Percentiles rank a stretch among this genome's conserved stretches.
phyloP scores from a whole-genome alignment of 1,140 invertebrate species.

The Panagrolaimus sp. region DNA sequence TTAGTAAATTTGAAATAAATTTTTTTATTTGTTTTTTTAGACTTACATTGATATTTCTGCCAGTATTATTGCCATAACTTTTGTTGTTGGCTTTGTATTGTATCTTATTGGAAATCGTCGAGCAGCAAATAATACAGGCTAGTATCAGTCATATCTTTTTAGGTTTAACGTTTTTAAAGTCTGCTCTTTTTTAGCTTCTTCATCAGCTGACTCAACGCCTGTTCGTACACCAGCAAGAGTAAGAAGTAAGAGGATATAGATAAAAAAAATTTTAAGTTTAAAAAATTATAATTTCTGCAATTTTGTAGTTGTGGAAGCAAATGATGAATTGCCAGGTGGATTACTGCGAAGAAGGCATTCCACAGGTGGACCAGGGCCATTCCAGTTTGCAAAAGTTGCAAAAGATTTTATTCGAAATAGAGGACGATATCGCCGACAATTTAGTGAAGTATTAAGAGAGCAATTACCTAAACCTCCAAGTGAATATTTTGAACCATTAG shows the following conservation, averaged over 20 bases:
- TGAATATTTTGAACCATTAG: constrained; percentile 55
- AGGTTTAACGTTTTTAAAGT: neutral
- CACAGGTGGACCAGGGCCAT: constrained; percentile 5
- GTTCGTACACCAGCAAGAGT: neutral
- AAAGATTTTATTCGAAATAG: constrained; percentile 19
- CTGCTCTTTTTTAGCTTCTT: neutral
- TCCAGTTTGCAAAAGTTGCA: constrained; percentile 8
- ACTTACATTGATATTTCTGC: constrained; percentile 7
- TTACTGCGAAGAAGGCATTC: neutral
- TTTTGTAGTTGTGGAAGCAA: no score
- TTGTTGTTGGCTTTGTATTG: neutral
- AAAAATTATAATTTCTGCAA: no score
- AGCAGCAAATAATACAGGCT: neutral
- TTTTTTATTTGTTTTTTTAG: neutral
- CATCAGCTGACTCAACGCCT: neutral
- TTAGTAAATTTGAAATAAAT: no score
- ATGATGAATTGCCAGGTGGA: no score
- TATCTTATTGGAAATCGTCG: neutral
- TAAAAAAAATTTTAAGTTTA: no score
- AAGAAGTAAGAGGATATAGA: neutral
- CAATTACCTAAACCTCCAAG: constrained; percentile 38
- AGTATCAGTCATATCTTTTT: neutral
- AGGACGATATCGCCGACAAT: constrained; percentile 41
- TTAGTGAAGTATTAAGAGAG: constrained; percentile 42
- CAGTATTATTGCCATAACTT: neutral